Evolutionary conservation across 2,888 invertebrate species (phyloP).

Genomic region (Synergus laeviventris): DNA sequence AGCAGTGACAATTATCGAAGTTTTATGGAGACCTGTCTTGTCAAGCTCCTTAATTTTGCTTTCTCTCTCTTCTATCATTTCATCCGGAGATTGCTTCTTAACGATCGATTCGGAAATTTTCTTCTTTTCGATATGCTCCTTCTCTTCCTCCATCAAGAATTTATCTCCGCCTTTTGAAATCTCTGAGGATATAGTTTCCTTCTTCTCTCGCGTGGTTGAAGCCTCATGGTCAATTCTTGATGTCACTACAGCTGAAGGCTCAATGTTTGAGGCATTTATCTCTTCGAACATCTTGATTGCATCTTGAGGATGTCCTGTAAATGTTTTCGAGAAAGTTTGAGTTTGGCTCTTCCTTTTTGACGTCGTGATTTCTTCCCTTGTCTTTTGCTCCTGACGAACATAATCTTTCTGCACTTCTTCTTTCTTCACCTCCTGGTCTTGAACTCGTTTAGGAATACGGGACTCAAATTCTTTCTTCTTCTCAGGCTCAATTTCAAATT

Average conservation of each 20-base stretch:
- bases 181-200: conserved; percentile 66
- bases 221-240: conserved; percentile 68
- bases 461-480: conserved; percentile 66
- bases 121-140: conserved; percentile 63
- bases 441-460: conserved; percentile 64
- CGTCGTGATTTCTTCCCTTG: conserved; percentile 62
- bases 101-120: conserved; percentile 62
- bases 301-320: conserved; percentile 59
- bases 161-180: conserved; percentile 63
- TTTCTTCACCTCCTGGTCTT: conserved; percentile 54
- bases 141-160: conserved; percentile 66
- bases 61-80: conserved; percentile 63
- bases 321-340: conserved; percentile 61
- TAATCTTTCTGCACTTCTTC: conserved; percentile 51
- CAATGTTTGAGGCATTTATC: conserved; percentile 51
- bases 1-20: conserved; percentile 62
- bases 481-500: conserved; percentile 25
- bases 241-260: conserved; percentile 52
- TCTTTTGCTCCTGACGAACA: conserved; percentile 59
- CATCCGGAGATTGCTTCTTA: conserved; percentile 63
- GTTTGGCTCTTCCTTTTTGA: conserved; percentile 63
- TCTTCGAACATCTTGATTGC: conserved; percentile 63
- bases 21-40: conserved; percentile 59
- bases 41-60: conserved; percentile 61
- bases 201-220: conserved; percentile 62